phyloP scores from a whole-genome alignment of 64 coral and sea anemone species.

The Dendrophyllia cribrosa region DNA sequence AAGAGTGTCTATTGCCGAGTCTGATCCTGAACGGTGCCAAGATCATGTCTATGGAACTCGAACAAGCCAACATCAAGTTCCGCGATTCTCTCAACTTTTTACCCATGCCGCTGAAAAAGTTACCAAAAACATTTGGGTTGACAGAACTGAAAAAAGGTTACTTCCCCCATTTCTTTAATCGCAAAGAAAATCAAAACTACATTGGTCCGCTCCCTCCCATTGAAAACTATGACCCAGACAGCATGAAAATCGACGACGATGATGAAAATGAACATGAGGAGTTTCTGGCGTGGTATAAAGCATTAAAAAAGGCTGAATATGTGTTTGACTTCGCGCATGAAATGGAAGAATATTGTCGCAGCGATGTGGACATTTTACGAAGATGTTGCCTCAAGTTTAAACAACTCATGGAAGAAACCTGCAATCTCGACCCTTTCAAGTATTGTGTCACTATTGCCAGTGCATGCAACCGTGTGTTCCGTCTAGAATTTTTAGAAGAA shows the following conservation, averaged over 20 bases:
- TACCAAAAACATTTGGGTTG: conserved; percentile 75
- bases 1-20: conserved; percentile 42
- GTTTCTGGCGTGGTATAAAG: conserved; percentile 36
- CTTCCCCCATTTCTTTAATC: conserved; percentile 65
- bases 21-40: conserved; percentile 58
- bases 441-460: conserved; percentile 42
- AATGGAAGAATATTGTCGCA: conserved; percentile 53
- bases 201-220: conserved; percentile 27
- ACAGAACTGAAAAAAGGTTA: conserved; percentile 49
- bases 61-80: conserved; percentile 24
- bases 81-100: conserved; percentile 54
- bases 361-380: conserved; percentile 55
- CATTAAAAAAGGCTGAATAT: neutral
- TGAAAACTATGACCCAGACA: conserved; percentile 47
- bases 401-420: conserved; percentile 9
- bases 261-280: neutral
- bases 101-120: conserved; percentile 26
- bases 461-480: conserved; percentile 31
- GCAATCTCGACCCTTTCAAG: conserved; percentile 27
- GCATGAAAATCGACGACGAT: neutral
- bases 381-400: conserved; percentile 29
- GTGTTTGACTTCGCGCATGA: conserved; percentile 37
- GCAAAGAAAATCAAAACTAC: conserved; percentile 43
- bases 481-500: conserved; percentile 3
- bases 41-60: conserved; percentile 54